Evolutionary conservation across 2,113 vertebrate species (phyloP).

Genomic region (Rhabdornis inornatus): DNA sequence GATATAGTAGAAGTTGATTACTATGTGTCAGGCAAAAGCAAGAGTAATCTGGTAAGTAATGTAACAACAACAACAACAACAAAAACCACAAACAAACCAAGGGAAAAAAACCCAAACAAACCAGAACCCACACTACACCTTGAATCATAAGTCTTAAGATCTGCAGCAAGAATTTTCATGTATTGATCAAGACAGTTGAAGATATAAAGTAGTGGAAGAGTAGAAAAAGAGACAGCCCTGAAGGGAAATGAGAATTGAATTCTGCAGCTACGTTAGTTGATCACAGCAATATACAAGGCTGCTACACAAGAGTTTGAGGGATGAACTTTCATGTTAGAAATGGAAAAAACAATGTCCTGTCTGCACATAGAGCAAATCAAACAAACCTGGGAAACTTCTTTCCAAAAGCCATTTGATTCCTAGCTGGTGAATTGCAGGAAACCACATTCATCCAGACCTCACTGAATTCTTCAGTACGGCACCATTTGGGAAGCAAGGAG

Average conservation of each 20-base stretch:
- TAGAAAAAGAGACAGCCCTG: neutral
- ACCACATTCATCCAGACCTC: neutral
- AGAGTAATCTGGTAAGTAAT: neutral
- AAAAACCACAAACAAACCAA: neutral
- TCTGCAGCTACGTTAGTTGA: neutral
- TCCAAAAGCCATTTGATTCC: neutral
- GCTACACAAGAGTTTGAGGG: neutral
- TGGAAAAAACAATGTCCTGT: neutral
- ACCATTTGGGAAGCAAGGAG: neutral
- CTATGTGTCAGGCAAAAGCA: neutral
- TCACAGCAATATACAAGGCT: neutral
- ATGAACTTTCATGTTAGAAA: neutral
- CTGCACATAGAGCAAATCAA: accelerated
- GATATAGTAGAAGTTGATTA: neutral
- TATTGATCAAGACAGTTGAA: neutral
- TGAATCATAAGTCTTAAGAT: neutral
- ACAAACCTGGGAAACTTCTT: neutral
- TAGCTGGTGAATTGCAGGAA: conserved; percentile 38
- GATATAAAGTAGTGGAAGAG: neutral
- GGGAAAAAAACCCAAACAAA: accelerated
- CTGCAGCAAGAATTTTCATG: neutral
- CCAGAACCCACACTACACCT: neutral
- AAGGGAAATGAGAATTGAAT: neutral
- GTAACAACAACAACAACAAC: neutral
- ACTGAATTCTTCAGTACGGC: neutral